Base-by-base conservation (phyloP, 2,113 vertebrate species). In the Nothobranchius kuhntae region DNA sequence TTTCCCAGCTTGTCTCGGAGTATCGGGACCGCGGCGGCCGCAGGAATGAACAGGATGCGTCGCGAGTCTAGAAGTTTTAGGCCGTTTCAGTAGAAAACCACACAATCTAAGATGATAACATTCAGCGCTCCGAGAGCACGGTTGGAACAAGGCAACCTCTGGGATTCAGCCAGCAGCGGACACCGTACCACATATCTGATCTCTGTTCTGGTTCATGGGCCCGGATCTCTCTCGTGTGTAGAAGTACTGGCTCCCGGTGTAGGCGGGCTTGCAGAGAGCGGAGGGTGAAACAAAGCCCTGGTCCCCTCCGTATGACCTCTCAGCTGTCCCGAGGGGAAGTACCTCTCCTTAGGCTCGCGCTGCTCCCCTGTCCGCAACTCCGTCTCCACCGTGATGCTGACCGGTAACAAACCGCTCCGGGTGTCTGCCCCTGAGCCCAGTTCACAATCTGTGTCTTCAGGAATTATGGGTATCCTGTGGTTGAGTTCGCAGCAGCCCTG, bases 401-500 rank as follows among this genome's bases (percentile, higher is more conserved):
- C 61, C 12, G 87, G 78, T 64, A 90, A 57, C 24, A 90, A 78
- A 56, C 83, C 88, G 73, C 76, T 90, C 7, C 84, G 92, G 58
- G 84, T 83, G 86, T 77, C 86, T 13, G 78, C 74, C 82, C 77
- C 89, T 42, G 66, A 61, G 52, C 92, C 93, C 73, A 89, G 46
- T 74, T 96, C 95, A 55, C 92, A 93, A 84, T 95, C 96, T 61
- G 92, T 93, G 91, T 98, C 96, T 91, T 98, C 97, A 0, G 97
- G 96, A 92, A 98, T 98, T 86, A 98, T 97, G 91, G 96, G 93
- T 91, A 98, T 95, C 65, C 95, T 94, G 85, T 95, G 96, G 70
- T 93, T 92, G 60, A 91, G 87, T 77, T 97, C 95, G 24, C 92
- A 92, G 90, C 94, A 94, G 85, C 89, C 91, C 88, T 93, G 91